phyloP scores from a whole-genome alignment of 23 tunicate species.

The Oikopleura dioica region DNA sequence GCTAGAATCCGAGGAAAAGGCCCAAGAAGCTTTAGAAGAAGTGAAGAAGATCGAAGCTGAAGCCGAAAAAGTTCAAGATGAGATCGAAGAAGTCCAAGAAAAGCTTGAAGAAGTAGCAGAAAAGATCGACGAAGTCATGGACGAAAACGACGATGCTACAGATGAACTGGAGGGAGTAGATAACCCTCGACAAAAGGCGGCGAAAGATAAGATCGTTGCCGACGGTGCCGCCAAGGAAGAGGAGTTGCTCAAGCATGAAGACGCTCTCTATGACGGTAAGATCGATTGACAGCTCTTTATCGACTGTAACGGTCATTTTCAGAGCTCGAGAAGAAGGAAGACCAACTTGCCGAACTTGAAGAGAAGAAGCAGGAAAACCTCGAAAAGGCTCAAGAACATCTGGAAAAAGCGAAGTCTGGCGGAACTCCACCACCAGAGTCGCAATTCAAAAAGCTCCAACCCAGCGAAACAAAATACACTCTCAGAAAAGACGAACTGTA shows the following conservation, averaged over 20 bases:
- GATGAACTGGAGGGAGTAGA: neutral
- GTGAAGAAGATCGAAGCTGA: neutral
- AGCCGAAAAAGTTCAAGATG: neutral
- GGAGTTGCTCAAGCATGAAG: neutral
- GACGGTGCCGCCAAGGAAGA: neutral
- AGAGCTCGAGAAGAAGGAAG: neutral
- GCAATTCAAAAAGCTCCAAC: conserved; percentile 40
- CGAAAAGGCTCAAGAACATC: neutral
- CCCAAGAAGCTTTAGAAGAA: neutral
- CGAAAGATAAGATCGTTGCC: neutral
- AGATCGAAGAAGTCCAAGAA: conserved; percentile 5
- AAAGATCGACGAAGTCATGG: neutral
- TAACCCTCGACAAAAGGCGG: neutral
- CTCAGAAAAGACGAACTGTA: too few species aligned
- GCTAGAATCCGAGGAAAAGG: neutral
- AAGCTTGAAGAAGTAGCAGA: neutral
- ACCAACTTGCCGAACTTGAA: neutral
- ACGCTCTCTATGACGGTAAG: neutral
- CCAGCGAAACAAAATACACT: conserved; percentile 45
- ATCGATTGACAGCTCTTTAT: neutral
- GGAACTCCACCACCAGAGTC: conserved; percentile 45
- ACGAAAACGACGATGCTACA: neutral
- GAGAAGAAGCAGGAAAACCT: neutral
- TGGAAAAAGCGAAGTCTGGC: neutral
- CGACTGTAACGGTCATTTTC: neutral